Evolutionary conservation across 2,797 vertebrate species (phyloP).

Genomic region (Sebastes variabilis): DNA sequence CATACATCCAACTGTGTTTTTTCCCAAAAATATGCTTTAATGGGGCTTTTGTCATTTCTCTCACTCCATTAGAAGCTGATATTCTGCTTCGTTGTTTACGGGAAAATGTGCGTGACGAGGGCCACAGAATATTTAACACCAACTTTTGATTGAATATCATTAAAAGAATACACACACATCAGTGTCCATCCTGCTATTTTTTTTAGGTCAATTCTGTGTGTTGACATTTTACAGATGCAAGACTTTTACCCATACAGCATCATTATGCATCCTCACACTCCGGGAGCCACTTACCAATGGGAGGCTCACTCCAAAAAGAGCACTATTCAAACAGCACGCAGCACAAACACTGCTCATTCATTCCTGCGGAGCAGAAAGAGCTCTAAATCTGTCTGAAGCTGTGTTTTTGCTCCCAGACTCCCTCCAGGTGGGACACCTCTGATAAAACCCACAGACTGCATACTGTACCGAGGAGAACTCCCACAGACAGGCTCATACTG

Average conservation of each 20-base stretch:
- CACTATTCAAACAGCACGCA: constrained; percentile 62
- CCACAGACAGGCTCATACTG: constrained; percentile 73
- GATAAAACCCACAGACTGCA: constrained; percentile 76
- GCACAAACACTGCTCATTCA: constrained; percentile 69
- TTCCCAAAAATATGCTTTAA: background rate
- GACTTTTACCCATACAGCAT: constrained; percentile 38
- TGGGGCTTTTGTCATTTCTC: background rate
- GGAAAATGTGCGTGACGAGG: too few species aligned
- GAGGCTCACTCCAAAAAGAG: constrained; percentile 56
- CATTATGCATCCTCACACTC: constrained; percentile 62
- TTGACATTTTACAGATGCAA: constrained; percentile 27
- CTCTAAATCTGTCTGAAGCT: constrained; percentile 77
- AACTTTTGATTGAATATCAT: background rate
- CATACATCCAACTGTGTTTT: background rate
- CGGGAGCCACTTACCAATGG: constrained; percentile 56
- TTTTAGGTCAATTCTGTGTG: background rate
- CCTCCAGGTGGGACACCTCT: constrained; percentile 75
- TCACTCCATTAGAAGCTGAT: background rate
- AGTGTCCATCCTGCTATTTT: background rate
- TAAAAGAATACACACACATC: background rate
- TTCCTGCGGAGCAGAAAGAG: constrained; percentile 73
- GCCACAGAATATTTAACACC: background rate
- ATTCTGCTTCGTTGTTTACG: background rate
- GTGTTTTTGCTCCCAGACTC: constrained; percentile 69
- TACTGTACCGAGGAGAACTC: constrained; percentile 71